These are phyloP conservation scores for Aurelia sp. DNA, from an alignment of 30 jellyfish, hydroid and myxozoan species.

Conservation along the genomic window DNA sequence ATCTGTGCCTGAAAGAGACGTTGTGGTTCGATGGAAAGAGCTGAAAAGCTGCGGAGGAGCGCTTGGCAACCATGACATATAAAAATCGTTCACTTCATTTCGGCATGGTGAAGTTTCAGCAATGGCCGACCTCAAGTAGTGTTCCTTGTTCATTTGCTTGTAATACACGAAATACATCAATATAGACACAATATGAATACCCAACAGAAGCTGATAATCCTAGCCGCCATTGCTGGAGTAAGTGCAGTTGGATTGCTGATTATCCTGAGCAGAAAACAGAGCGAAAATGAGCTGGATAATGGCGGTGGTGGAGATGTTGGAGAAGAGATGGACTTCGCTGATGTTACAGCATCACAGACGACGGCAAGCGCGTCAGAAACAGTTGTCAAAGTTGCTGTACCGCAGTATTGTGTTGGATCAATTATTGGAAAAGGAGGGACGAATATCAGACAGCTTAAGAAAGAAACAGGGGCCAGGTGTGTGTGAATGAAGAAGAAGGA, in stretches of 20 bases:
- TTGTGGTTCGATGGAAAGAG: no score
- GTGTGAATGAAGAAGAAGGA: not conserved
- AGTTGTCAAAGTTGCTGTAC: constrained; percentile 60
- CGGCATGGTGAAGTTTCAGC: no score
- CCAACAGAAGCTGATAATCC: constrained; percentile 60
- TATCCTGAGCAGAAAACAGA: constrained; percentile 34
- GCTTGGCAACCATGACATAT: no score
- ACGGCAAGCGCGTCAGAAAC: constrained; percentile 76
- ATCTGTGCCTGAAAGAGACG: no score
- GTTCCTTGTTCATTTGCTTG: not conserved
- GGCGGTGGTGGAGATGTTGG: constrained; percentile 29
- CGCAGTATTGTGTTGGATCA: constrained; percentile 78
- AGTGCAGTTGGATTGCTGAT: constrained; percentile 72
- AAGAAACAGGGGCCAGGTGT: constrained; percentile 87
- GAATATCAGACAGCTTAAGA: constrained; percentile 70
- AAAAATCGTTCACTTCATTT: no score
- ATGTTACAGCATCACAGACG: constrained; percentile 55
- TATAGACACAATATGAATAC: constrained; percentile 40
- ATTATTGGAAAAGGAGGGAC: constrained; percentile 89
- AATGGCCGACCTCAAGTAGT: no score
- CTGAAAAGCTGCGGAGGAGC: no score
- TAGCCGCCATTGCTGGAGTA: constrained; percentile 77
- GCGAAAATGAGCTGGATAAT: constrained; percentile 33
- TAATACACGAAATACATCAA: not conserved
- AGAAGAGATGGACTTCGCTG: constrained; percentile 59